A percentile compares a stretch with the other conserved stretches of the same genome.
These are phyloP conservation scores for Cataglyphis hispanica DNA, from an alignment of 1,140 invertebrate genomes.

Conservation along the genomic window DNA sequence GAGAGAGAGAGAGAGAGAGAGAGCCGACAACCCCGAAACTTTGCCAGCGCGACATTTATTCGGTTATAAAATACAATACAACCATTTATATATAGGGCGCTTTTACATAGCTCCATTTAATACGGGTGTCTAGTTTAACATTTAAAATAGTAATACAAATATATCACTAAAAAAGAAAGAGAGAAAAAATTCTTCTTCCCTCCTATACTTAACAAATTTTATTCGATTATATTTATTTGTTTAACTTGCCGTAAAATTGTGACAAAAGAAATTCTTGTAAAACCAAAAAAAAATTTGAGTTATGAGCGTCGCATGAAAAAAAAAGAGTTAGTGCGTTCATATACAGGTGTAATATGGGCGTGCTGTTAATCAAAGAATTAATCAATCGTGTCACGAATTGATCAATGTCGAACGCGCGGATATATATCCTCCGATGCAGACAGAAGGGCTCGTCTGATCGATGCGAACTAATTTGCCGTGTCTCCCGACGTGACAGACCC, in stretches of 20 bases:
- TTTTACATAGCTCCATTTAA: conserved; percentile 32
- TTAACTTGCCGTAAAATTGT: too few relatives aligned
- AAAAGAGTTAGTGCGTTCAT: not conserved
- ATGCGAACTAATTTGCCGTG: conserved; percentile 74
- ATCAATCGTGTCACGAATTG: conserved; percentile 58
- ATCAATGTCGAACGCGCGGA: conserved; percentile 66
- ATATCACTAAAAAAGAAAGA: not conserved
- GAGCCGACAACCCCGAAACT: conserved; percentile 33
- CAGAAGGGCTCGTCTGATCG: conserved; percentile 66
- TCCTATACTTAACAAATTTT: not conserved
- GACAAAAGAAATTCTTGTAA: not conserved
- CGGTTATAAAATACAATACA: conserved; percentile 39
- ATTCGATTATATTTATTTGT: not conserved
- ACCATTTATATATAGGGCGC: conserved; percentile 17
- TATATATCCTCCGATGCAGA: conserved; percentile 64
- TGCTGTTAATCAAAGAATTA: conserved; percentile 68
- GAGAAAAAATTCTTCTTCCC: not conserved
- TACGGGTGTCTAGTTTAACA: not conserved
- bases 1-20: too few relatives aligned
- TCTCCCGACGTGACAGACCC: conserved; percentile 68
- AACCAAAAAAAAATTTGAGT: not conserved
- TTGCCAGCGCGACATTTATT: conserved; percentile 48
- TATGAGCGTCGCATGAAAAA: not conserved
- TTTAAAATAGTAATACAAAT: not conserved
- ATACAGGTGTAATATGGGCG: conserved; percentile 18